Percentiles rank a stretch among this genome's conserved stretches.
Evolutionary conservation across 30 jellyfish, hydroid and myxozoan species (phyloP).

Genomic region (Hydra vulgaris): DNA sequence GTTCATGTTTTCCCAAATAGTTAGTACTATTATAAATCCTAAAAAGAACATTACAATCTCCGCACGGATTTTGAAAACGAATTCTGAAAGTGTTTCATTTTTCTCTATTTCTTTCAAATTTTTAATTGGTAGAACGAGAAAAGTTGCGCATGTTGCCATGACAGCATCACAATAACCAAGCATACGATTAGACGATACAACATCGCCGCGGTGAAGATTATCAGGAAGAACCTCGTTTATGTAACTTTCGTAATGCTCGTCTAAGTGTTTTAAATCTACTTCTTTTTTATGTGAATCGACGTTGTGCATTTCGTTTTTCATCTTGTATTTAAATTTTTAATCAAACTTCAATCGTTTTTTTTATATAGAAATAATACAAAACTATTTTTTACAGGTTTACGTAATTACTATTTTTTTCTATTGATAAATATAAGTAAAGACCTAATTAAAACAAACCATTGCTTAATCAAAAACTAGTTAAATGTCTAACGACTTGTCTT

Average conservation of each 20-base stretch:
- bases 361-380: too few species aligned
- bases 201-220: not conserved
- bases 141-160: not conserved
- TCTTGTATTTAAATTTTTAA: too few species aligned
- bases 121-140: not conserved
- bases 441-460: too few species aligned
- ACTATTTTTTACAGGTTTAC: too few species aligned
- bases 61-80: not conserved
- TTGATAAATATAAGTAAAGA: too few species aligned
- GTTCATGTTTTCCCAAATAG: conserved; percentile 31
- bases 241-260: not conserved
- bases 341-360: too few species aligned
- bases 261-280: not conserved
- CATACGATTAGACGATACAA: not conserved
- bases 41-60: conserved; percentile 18
- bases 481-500: too few species aligned
- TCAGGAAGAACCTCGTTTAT: not conserved
- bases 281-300: not conserved
- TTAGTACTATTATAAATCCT: conserved; percentile 22
- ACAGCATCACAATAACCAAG: not conserved
- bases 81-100: not conserved
- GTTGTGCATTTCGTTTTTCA: not conserved
- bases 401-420: too few species aligned
- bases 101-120: not conserved
- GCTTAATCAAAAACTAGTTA: too few species aligned